Percentiles rank a stretch among this genome's conserved stretches.
Evolutionary conservation across 2,888 invertebrate genomes (phyloP).

Genomic region (Unio pictorum): DNA sequence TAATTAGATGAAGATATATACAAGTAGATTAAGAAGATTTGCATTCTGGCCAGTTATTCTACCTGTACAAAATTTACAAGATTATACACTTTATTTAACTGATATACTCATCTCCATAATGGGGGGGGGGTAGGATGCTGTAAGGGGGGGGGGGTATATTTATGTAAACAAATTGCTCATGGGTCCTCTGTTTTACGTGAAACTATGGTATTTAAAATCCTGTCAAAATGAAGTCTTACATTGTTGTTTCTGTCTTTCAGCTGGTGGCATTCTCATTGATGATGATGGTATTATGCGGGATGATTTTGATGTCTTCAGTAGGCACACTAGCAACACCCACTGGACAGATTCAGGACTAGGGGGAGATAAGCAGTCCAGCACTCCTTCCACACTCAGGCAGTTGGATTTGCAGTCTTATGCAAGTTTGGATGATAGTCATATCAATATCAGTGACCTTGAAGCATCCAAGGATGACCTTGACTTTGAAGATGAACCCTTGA

Average conservation of each 20-base stretch:
- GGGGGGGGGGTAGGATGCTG: too few species aligned
- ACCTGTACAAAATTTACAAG: too few species aligned
- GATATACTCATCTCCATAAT: too few species aligned
- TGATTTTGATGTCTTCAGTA: conserved; percentile 56
- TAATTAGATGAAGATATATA: too few species aligned
- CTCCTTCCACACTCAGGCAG: conserved; percentile 54
- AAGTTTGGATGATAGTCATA: conserved; percentile 58
- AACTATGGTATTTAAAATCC: too few species aligned
- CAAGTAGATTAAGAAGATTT: too few species aligned
- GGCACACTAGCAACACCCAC: conserved; percentile 49
- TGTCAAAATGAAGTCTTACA: too few species aligned
- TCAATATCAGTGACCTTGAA: conserved; percentile 67
- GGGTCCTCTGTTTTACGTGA: too few species aligned
- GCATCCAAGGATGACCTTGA: conserved; percentile 63
- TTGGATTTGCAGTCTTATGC: conserved; percentile 51
- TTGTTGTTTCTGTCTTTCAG: conserved; percentile 16
- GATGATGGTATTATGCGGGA: conserved; percentile 66
- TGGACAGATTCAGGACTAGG: conserved; percentile 66
- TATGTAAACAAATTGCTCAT: too few species aligned
- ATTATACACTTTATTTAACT: too few species aligned
- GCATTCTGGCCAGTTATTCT: too few species aligned
- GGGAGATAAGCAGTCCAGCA: conserved; percentile 56
- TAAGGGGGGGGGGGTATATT: too few species aligned
- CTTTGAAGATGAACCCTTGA: conserved; percentile 34
- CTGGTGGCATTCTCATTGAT: conserved; percentile 57